Percentiles rank a stretch among this genome's conserved stretches.
Evolutionary conservation across 2,888 invertebrate species (phyloP).

Genomic region (Phragmatobia fuliginosa): DNA sequence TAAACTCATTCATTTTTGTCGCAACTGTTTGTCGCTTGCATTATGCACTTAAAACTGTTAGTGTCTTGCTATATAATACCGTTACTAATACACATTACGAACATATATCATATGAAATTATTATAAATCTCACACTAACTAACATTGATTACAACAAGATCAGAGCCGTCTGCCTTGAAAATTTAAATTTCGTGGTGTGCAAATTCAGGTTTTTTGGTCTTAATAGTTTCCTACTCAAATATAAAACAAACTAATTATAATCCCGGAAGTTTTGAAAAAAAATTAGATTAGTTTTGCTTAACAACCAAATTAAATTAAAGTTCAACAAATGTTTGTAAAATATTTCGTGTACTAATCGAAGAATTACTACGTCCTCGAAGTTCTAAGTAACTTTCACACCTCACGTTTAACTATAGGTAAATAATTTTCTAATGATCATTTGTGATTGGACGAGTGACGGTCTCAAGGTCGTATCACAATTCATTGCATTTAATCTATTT

Average conservation of each 20-base stretch:
- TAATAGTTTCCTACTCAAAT: background rate
- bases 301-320: too few species aligned
- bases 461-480: conserved; percentile 41
- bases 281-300: background rate
- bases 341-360: conserved; percentile 52
- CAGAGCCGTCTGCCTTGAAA: background rate
- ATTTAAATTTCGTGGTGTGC: background rate
- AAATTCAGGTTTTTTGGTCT: background rate
- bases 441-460: conserved; percentile 43
- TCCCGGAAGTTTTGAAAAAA: background rate
- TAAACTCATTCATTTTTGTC: background rate
- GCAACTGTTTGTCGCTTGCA: background rate
- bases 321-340: conserved; percentile 58
- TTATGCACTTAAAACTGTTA: background rate
- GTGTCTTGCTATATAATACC: background rate
- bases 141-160: background rate
- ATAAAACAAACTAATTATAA: background rate
- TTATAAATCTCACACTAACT: background rate
- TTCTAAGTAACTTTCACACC: conserved; percentile 50
- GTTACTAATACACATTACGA: background rate
- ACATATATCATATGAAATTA: conserved; percentile 1
- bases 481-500: conserved; percentile 25
- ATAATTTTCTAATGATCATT: conserved; percentile 53
- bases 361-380: conserved; percentile 55
- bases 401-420: conserved; percentile 36